Percentiles rank a stretch among this genome's conserved stretches.
These are phyloP conservation scores for Belonocnema kinseyi DNA, from an alignment of 1,140 invertebrate species.

Conservation along the genomic window DNA sequence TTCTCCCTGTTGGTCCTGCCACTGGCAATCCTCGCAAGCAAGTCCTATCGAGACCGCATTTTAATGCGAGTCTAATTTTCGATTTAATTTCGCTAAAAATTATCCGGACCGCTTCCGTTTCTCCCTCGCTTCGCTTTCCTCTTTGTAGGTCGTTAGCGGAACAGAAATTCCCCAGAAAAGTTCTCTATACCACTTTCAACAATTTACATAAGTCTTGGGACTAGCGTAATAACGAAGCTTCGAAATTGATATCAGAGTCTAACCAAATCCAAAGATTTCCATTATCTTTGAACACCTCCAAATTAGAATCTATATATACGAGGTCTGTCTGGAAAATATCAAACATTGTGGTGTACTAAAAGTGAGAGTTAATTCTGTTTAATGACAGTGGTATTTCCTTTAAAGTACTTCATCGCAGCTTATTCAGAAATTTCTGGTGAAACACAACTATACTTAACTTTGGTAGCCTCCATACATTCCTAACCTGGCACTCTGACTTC, in stretches of 20 bases:
- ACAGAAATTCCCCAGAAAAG: slow-evolving; percentile 28
- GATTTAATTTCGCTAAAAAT: slow-evolving; percentile 74
- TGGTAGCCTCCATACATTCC: no score
- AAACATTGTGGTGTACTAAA: no score
- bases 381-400: no score
- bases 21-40: slow-evolving; percentile 59
- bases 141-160: slow-evolving; percentile 30
- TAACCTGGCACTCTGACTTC: no score
- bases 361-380: not conserved
- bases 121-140: slow-evolving; percentile 24
- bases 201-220: slow-evolving; percentile 26
- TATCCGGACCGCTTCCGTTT: slow-evolving; percentile 52
- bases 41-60: slow-evolving; percentile 66
- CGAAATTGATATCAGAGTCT: not conserved
- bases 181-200: slow-evolving; percentile 15
- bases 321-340: no score
- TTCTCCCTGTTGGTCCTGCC: slow-evolving; percentile 43
- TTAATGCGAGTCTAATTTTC: slow-evolving; percentile 72
- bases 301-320: no score
- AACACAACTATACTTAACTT: no score
- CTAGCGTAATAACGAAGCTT: slow-evolving; percentile 3
- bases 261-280: not conserved
- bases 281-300: not conserved
- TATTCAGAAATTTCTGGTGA: not conserved
- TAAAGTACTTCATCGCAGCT: no score